Evolutionary conservation across 2,797 vertebrate species (phyloP), one percentile per base, ranked within the genome.

Genomic region (Nyctibius grandis): DNA sequence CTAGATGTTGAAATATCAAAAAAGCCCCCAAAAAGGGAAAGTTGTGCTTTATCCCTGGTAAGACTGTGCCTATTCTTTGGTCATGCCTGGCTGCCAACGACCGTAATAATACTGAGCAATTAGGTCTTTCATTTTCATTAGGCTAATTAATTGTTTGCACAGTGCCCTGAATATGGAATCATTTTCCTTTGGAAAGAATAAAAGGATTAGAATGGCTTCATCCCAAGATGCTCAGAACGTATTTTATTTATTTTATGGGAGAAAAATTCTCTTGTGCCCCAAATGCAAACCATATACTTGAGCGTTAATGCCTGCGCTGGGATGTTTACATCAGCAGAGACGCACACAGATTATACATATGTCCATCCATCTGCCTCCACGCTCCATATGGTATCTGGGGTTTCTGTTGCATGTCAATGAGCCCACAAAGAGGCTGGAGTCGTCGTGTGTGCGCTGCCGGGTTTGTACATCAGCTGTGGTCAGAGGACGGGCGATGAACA

Each of bases 111-210:
- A 91, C 88, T 4, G 38, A 89, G 95, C 88, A 96, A 95, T 96
- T 94, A 96, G 64, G 59, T 75, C 88, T 95, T 94, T 96, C 95
- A 95, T 96, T 96, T 94, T 95, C 22, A 77, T 96, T 95, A 83
- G 87, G 87, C 91, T 97, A 97, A 97, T 97, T 96, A 97, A 97
- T 96, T 95, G 94, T 95, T 95, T 96, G 93, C 94, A 95, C 88
- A 94, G 79, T 54, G 84, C 84, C 67, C 88, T 93, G 91, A 91
- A 92, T 95, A 42, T 91, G 74, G 93, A 91, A 87, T 90, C 64
- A 28, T 91, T 96, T 91, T 93, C 70, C 89, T 94, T 94, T 91
- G 80, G 74, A 95, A 89, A 68, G 82, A 91, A 91, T 89, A 61
- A 95, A 94, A 93, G 73, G 77, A 88, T 95, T 92, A 89, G 76